Evolutionary conservation across 92 coral and sea anemone species (phyloP), one percentile per base, ranked within the genome.

Genomic region (Anthopleura xanthogrammica): DNA sequence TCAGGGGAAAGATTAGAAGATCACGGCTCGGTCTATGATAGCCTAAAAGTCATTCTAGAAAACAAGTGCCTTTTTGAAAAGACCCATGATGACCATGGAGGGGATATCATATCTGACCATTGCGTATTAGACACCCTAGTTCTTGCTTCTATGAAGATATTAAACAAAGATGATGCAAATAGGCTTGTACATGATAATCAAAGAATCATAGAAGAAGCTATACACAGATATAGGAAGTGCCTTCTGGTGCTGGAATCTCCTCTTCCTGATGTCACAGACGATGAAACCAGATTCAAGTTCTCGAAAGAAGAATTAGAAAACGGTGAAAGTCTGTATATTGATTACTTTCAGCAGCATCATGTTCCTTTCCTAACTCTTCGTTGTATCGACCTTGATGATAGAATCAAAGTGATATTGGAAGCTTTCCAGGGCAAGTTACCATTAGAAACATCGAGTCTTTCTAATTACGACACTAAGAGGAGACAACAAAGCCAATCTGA

Each of bases 401-500:
- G 52, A 11, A 6, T 43, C 52, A 60, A 16, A 57, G 19, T 43
- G 20, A 58, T 79, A 41, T 12, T 36, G 52, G 72, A 79, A 24
- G 82, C 82, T 22, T 39, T 79, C 17, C 71, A 79, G 36, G 82
- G 82, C 14, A 60, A 29, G 7, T 13, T 79, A 17, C 72, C 82
- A 13, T 46, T 79, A 39, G 11, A 79, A 46, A 79, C 82, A 57
- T 79, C 82, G 29, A 40, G 1, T 58, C 82, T 79, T 79, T 36
- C 46, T 2, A 57, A 79, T 57, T 79, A 79, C 54, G 29, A 17
- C 20, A 58, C 24, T 23, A 79, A 79, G 23, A 40, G 40, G 42
- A 19, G 17, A 77, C 40, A 55, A 77, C 40, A 55, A 50, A n/a
- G 3, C 22, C 22, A 24, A 62, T 19, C 70, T 42, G 36, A 56